These are phyloP conservation scores for Protaetia brevitarsis DNA, from an alignment of 1,140 invertebrate species.

Conservation along the genomic window DNA sequence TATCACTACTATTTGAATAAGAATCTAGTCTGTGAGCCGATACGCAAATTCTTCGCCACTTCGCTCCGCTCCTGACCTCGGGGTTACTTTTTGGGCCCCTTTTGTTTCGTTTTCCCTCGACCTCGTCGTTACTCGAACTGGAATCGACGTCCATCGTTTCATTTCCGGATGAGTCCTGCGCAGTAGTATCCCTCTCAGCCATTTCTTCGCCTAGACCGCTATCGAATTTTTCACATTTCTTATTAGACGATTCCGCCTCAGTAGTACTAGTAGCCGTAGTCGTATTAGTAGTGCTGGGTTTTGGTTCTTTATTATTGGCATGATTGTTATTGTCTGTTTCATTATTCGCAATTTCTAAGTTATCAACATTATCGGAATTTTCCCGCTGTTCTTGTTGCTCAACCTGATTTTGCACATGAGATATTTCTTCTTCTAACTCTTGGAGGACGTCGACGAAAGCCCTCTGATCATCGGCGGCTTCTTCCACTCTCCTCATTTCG, in stretches of 20 bases:
- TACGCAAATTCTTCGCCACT: slow-evolving; percentile 20
- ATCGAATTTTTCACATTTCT: slow-evolving; percentile 57
- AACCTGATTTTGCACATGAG: neutral
- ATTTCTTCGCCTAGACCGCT: slow-evolving; percentile 56
- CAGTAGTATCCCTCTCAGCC: slow-evolving; percentile 27
- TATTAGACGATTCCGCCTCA: slow-evolving; percentile 34
- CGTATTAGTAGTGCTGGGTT: neutral
- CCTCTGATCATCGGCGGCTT: neutral
- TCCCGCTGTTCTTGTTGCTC: neutral
- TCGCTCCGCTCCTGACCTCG: slow-evolving; percentile 27
- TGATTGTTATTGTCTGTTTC: neutral
- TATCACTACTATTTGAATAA: slow-evolving; percentile 12
- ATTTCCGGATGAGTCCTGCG: slow-evolving; percentile 31
- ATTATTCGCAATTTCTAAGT: neutral
- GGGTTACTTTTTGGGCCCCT: slow-evolving; percentile 20
- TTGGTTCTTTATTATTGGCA: neutral
- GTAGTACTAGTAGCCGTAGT: neutral
- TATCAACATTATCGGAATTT: neutral
- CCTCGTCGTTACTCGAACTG: slow-evolving; percentile 35
- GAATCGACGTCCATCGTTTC: slow-evolving; percentile 30
- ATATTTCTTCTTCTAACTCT: slow-evolving; percentile 10
- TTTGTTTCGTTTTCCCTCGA: slow-evolving; percentile 33
- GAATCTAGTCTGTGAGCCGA: slow-evolving; percentile 5
- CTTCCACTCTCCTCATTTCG: neutral
- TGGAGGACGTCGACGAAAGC: neutral